Evolutionary conservation across 2,888 invertebrate species (phyloP).

Genomic region (Trachelus troglodyta): DNA sequence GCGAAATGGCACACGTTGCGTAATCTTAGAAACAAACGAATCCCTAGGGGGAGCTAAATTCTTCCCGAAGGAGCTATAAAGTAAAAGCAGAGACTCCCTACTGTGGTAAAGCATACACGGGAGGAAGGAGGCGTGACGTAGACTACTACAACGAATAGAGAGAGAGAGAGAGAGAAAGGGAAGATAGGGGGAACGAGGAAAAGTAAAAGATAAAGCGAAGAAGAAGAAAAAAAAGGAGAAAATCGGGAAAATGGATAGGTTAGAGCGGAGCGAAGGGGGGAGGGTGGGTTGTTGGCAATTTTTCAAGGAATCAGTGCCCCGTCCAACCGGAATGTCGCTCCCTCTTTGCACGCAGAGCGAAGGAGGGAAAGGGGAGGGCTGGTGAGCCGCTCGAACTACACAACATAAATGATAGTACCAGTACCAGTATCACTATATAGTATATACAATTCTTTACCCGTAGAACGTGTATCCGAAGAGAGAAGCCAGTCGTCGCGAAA

Average conservation of each 20-base stretch:
- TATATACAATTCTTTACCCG: background rate
- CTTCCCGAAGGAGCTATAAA: slow-evolving; percentile 7
- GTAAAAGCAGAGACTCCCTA: background rate
- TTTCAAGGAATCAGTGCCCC: slow-evolving; percentile 58
- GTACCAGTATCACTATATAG: background rate
- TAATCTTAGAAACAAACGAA: slow-evolving; percentile 4
- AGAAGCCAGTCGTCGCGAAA: background rate
- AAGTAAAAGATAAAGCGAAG: slow-evolving; percentile 16
- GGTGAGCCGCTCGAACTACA: background rate
- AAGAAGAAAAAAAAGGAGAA: slow-evolving; percentile 16
- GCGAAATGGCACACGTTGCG: background rate
- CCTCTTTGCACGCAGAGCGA: slow-evolving; percentile 1
- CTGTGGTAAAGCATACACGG: background rate
- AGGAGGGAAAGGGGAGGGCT: background rate
- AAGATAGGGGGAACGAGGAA: slow-evolving; percentile 9
- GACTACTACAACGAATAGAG: slow-evolving; percentile 6
- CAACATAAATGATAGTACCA: background rate
- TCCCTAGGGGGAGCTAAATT: slow-evolving; percentile 6
- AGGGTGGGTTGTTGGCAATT: slow-evolving; percentile 52
- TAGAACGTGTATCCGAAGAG: background rate
- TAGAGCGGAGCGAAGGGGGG: background rate
- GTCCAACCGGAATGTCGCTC: slow-evolving; percentile 51
- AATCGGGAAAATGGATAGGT: slow-evolving; percentile 3
- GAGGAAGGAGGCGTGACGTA: slow-evolving; percentile 12
- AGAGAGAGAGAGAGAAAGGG: background rate